phyloP scores from a whole-genome alignment of 2,888 invertebrate genomes.

The Macrostomum cliftonense region DNA sequence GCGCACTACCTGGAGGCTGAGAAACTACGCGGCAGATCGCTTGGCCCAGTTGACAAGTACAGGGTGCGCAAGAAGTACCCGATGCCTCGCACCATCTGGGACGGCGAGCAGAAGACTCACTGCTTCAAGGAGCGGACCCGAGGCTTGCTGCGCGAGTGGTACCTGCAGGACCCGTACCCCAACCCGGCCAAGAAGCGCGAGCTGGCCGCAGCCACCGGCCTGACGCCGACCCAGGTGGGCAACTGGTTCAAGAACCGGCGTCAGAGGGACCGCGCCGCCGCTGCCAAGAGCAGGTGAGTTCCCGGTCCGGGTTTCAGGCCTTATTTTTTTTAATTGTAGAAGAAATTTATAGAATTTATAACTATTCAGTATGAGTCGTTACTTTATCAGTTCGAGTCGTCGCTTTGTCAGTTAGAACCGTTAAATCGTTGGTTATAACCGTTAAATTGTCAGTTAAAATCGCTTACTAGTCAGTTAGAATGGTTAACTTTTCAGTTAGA shows the following conservation, averaged over 20 bases:
- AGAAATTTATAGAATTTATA: no score
- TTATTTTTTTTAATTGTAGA: no score
- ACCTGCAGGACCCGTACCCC: conserved; percentile 86
- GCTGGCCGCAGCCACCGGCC: conserved; percentile 67
- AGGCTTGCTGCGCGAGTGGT: conserved; percentile 85
- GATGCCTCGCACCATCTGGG: conserved; percentile 74
- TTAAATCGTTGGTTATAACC: no score
- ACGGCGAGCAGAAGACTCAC: conserved; percentile 84
- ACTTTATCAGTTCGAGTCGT: no score
- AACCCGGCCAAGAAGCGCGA: conserved; percentile 80
- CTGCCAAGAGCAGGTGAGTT: conserved; percentile 77
- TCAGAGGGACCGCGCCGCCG: conserved; percentile 68
- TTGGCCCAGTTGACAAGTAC: conserved; percentile 82
- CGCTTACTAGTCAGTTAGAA: no score
- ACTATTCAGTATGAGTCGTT: no score
- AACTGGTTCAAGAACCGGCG: conserved; percentile 80
- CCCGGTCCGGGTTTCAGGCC: no score
- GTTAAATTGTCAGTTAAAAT: no score
- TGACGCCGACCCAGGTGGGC: conserved; percentile 77
- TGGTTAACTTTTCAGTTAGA: no score
- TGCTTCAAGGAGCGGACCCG: conserved; percentile 84
- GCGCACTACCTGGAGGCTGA: conserved; percentile 83
- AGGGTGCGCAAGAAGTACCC: conserved; percentile 80
- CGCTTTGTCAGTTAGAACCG: no score
- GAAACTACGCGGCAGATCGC: conserved; percentile 64